These are phyloP conservation scores for Lithobates pipiens DNA, from an alignment of 2,797 vertebrate species.

Conservation along the genomic window DNA sequence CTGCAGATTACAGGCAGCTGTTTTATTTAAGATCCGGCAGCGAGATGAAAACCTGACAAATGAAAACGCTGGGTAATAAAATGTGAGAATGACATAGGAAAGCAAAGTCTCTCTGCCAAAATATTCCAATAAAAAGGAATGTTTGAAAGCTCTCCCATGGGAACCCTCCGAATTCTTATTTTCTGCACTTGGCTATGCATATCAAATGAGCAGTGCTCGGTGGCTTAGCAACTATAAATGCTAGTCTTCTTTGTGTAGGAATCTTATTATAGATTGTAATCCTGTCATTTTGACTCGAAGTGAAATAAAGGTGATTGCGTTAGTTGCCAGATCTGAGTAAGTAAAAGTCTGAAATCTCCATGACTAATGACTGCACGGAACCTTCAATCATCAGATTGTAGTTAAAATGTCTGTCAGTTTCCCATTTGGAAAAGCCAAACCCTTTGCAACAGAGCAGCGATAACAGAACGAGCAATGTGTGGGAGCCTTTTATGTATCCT, in stretches of 20 bases:
- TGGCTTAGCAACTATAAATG: conserved; percentile 56
- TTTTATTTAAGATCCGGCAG: conserved; percentile 57
- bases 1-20: conserved; percentile 42
- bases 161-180: conserved; percentile 47
- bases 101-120: conserved; percentile 59
- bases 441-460: conserved; percentile 67
- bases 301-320: conserved; percentile 60
- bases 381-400: conserved; percentile 65
- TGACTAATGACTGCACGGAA: conserved; percentile 67
- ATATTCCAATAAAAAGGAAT: conserved; percentile 60
- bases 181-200: conserved; percentile 57
- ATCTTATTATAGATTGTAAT: conserved; percentile 65
- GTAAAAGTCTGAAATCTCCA: conserved; percentile 64
- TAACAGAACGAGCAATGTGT: conserved; percentile 71
- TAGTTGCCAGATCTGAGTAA: conserved; percentile 61
- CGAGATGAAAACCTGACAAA: conserved; percentile 52
- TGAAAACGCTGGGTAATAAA: conserved; percentile 55
- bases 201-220: conserved; percentile 52
- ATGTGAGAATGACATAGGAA: conserved; percentile 54
- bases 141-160: conserved; percentile 53
- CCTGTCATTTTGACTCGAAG: conserved; percentile 57
- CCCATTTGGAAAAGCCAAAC: conserved; percentile 68
- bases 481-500: conserved; percentile 68
- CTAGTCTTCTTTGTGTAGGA: conserved; percentile 61
- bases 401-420: conserved; percentile 69